Evolutionary conservation across 2,113 vertebrate species (phyloP), one percentile per base, ranked within the genome.

Genomic region (Eulacestoma nigropectus): DNA sequence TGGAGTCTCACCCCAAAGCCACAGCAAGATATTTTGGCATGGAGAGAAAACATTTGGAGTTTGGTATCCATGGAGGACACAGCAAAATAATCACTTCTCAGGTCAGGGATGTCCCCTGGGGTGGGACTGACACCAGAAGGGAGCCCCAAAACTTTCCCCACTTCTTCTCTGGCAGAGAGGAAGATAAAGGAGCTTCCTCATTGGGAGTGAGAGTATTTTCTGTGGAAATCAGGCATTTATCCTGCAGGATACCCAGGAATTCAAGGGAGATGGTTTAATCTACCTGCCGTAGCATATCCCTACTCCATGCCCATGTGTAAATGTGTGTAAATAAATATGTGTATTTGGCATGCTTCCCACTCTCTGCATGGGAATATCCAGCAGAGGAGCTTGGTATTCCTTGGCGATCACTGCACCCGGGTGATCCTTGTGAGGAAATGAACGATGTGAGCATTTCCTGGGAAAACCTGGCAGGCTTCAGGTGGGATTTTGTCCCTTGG

Each of bases 211-310:
- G 79, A 39, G 27, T 25, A 8, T 52, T 87, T 47, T 25, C 57
- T 37, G 11, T 11, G 25, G 55, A 29, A 77, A 49, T 22, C 21
- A 27, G 90, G 23, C 14, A 6, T 81, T 56, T 69, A 3, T 84
- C 50, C 22, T 77, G 59, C 26, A 80, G 55, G 53, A 47, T 20
- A 23, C 21, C 25, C 42, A 26, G 37, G 46, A 87, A 41, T 60
- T 87, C 23, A n/a, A 57, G 11, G 29, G 20, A 65, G 27, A 8
- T 76, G 47, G 5, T 17, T 81, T 60, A 37, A 42, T 12, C 26
- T 11, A 6, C 19, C 11, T 11, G 49, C 37, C 7, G 1, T 0
- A 16, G 32, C 6, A 14, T 22, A 46, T 20, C 41, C 25, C 30
- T 73, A 2, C 26, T 59, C 23, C 8, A 5, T 12, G 16, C 3